Percentiles rank a stretch among this genome's conserved stretches.
phyloP scores from a whole-genome alignment of 2,797 vertebrate species.

The Lophius americanus region DNA sequence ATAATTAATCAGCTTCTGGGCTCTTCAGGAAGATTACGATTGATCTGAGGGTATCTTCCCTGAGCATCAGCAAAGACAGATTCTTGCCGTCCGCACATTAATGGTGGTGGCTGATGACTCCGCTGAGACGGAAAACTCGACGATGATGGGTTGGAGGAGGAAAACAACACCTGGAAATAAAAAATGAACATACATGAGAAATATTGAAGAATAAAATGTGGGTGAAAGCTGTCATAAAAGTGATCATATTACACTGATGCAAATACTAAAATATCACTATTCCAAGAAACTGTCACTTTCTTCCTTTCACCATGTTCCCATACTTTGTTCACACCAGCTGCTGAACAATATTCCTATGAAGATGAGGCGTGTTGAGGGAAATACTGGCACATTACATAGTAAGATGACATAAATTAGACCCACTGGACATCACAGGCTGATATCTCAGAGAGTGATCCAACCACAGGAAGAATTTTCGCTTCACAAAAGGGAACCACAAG shows the following conservation, averaged over 20 bases:
- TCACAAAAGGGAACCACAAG: slow-evolving; percentile 21
- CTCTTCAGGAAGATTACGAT: no score
- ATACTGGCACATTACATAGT: background rate
- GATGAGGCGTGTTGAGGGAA: background rate
- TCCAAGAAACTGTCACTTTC: slow-evolving; percentile 15
- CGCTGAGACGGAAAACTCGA: no score
- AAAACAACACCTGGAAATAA: no score
- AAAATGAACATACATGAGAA: no score
- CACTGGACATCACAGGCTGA: background rate
- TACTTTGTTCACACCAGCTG: slow-evolving; percentile 3
- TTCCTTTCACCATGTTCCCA: slow-evolving; percentile 23
- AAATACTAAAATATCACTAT: background rate
- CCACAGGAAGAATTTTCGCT: background rate
- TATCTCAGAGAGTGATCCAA: background rate
- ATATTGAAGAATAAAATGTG: no score
- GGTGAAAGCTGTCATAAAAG: no score
- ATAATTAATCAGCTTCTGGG: no score
- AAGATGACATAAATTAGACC: background rate
- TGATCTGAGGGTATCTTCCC: no score
- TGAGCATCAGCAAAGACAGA: no score
- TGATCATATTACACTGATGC: background rate
- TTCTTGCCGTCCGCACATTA: no score
- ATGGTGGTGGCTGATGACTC: no score
- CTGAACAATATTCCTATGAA: slow-evolving; percentile 9
- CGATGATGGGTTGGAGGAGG: no score